These are phyloP conservation scores for Myiotriccus ornatus DNA, from an alignment of 2,797 vertebrate genomes.

Conservation along the genomic window DNA sequence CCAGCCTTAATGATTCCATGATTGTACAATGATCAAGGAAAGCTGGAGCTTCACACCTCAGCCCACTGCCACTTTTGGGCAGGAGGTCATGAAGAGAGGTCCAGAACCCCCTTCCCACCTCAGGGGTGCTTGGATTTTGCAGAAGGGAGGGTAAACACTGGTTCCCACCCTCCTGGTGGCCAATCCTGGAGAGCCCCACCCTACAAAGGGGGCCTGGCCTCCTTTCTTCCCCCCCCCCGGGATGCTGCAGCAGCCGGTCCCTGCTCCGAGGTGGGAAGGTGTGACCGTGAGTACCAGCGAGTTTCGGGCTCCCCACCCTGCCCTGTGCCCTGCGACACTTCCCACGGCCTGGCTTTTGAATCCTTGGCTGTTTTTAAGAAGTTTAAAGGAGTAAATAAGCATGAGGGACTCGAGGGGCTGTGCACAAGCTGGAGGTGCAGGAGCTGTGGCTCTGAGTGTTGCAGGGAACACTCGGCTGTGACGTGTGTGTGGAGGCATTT, in stretches of 20 bases:
- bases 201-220: neutral
- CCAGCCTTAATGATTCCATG: neutral
- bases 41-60: neutral
- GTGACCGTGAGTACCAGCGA: neutral
- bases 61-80: accelerated
- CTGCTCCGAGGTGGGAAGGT: accelerated
- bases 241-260: neutral
- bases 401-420: too few relatives aligned
- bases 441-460: neutral
- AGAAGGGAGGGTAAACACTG: neutral
- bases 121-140: accelerated
- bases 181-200: neutral
- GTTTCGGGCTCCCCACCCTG: neutral
- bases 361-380: neutral
- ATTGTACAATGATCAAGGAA: neutral
- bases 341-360: neutral
- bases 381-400: neutral
- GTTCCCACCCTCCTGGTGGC: neutral
- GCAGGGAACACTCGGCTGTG: neutral
- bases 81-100: neutral
- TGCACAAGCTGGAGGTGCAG: neutral
- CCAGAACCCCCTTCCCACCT: neutral
- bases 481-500: neutral
- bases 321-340: neutral
- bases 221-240: neutral